Conservation (phyloP, 2,797 vertebrate genomes). For the Rhinatrema bivittatum region DNA sequence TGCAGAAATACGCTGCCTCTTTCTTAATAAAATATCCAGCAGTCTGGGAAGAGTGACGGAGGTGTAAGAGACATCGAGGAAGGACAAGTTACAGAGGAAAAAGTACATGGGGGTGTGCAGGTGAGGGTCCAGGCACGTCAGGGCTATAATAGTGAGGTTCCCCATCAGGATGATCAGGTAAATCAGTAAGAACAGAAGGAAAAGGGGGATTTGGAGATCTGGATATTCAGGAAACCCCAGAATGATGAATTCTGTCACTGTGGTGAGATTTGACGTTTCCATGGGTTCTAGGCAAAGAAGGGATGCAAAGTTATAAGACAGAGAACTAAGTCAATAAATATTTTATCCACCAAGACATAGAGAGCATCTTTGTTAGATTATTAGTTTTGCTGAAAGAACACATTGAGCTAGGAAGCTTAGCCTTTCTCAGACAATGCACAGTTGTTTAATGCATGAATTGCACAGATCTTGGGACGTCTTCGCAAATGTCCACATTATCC, state of each 20-base stretch:
- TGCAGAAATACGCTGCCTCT: too few relatives aligned
- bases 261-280: background rate
- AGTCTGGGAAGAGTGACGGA: slow-evolving; percentile 13
- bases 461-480: too few relatives aligned
- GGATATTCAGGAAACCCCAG: slow-evolving; percentile 8
- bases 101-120: slow-evolving; percentile 28
- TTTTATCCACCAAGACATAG: too few relatives aligned
- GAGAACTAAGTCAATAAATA: background rate
- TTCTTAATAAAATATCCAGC: slow-evolving; percentile 1
- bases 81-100: slow-evolving; percentile 24
- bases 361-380: too few relatives aligned
- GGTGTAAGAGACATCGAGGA: slow-evolving; percentile 31
- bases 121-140: slow-evolving; percentile 2
- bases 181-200: slow-evolving; percentile 15
- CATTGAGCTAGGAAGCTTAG: too few relatives aligned
- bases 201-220: slow-evolving; percentile 2
- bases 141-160: slow-evolving; percentile 12
- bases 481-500: too few relatives aligned
- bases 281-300: background rate
- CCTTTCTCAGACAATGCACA: too few relatives aligned
- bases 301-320: background rate
- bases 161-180: slow-evolving; percentile 14
- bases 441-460: too few relatives aligned
- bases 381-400: too few relatives aligned
- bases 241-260: slow-evolving; percentile 3